Conservation (phyloP, 1,140 invertebrate species). For the Leucophenga varia region DNA sequence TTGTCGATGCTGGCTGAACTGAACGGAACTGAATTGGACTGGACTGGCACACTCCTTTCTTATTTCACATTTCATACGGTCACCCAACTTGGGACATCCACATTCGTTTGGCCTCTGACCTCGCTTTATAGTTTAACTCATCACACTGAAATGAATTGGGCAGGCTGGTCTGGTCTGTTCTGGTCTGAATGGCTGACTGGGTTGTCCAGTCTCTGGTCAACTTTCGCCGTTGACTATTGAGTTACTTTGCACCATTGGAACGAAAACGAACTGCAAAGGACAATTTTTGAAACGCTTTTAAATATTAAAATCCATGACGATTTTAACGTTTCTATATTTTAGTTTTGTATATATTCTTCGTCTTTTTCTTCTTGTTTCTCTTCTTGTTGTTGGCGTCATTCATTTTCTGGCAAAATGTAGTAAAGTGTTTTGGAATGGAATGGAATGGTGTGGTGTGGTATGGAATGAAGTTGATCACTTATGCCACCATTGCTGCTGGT, state of each 20-base stretch:
- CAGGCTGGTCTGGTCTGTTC: too few species aligned
- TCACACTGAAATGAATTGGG: constrained; percentile 12
- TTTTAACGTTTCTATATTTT: constrained; percentile 48
- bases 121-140: too few species aligned
- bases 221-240: not conserved
- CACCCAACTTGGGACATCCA: constrained; percentile 21
- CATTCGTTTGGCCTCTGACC: constrained; percentile 51
- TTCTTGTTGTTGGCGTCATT: constrained; percentile 40
- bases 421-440: too few species aligned
- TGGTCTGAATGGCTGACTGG: constrained; percentile 18
- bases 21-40: not conserved
- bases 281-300: constrained; percentile 53
- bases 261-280: too few species aligned
- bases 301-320: constrained; percentile 54
- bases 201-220: constrained; percentile 20
- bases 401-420: too few species aligned
- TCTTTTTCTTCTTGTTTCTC: constrained; percentile 24
- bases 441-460: too few species aligned
- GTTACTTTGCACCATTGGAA: not conserved
- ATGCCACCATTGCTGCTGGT: too few species aligned
- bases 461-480: too few species aligned
- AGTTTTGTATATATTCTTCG: too few species aligned
- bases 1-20: constrained; percentile 22
- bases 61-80: too few species aligned
- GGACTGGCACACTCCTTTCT: constrained; percentile 7